phyloP scores from a whole-genome alignment of 2,113 vertebrate species.

The Proteles cristata region DNA sequence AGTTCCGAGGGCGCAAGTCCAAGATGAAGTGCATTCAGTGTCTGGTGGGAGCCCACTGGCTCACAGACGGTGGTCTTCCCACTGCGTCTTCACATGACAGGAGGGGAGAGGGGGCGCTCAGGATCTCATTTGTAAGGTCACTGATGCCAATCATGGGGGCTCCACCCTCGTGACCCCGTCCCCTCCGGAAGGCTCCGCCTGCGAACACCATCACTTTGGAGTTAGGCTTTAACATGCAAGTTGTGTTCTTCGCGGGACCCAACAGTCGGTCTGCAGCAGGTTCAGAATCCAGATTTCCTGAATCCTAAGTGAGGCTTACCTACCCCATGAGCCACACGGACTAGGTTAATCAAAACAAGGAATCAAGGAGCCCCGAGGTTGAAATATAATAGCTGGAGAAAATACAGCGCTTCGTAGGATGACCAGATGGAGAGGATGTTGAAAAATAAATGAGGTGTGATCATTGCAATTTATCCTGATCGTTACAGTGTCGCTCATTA shows the following conservation, averaged over 20 bases:
- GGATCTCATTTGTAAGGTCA: no score
- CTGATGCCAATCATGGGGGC: fast-evolving
- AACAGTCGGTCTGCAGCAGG: fast-evolving
- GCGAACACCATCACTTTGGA: fast-evolving
- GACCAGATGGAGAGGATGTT: neutral
- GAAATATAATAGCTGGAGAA: neutral
- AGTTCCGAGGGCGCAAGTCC: neutral
- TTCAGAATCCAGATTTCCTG: fast-evolving
- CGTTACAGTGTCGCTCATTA: neutral
- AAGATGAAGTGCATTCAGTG: neutral
- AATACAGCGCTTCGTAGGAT: fast-evolving
- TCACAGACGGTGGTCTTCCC: fast-evolving
- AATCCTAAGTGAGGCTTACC: neutral
- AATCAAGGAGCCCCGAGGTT: neutral
- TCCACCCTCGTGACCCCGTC: neutral
- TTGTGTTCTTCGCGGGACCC: neutral
- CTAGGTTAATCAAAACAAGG: neutral
- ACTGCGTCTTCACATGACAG: neutral
- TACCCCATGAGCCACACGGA: no score
- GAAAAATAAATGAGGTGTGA: neutral
- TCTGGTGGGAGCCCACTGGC: neutral
- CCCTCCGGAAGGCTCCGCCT: no score
- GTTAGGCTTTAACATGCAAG: neutral
- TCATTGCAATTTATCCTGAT: neutral
- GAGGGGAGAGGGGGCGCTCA: no score